phyloP scores from a whole-genome alignment of 2,797 vertebrate species.

The Sebastes trivittatus region DNA sequence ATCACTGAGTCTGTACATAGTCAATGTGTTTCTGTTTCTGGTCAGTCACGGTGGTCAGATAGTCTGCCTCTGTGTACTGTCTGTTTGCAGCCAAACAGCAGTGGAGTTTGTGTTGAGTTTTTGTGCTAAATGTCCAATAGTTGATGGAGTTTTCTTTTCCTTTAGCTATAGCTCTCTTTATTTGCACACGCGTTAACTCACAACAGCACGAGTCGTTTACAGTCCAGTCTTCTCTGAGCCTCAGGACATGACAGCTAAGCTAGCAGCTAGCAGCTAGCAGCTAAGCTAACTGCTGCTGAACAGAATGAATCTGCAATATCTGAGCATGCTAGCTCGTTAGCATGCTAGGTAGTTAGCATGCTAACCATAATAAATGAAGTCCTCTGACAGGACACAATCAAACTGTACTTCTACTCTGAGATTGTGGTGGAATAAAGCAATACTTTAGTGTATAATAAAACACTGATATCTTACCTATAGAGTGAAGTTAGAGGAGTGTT shows the following conservation, averaged over 20 bases:
- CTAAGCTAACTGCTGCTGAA: slow-evolving; percentile 22
- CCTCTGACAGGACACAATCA: background rate
- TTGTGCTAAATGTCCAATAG: too few relatives aligned
- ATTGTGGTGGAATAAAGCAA: accelerated
- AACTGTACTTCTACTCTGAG: background rate
- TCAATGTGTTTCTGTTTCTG: too few relatives aligned
- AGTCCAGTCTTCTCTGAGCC: background rate
- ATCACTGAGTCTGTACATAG: too few relatives aligned
- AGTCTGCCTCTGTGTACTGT: too few relatives aligned
- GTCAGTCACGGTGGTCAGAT: too few relatives aligned
- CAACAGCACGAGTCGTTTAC: background rate
- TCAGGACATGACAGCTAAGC: slow-evolving; percentile 15
- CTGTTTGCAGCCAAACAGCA: too few relatives aligned
- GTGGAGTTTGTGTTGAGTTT: too few relatives aligned
- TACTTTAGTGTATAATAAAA: accelerated
- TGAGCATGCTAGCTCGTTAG: slow-evolving; percentile 49
- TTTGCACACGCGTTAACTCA: background rate
- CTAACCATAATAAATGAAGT: background rate
- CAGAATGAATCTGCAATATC: slow-evolving; percentile 81
- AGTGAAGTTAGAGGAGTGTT: background rate
- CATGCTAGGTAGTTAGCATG: slow-evolving; percentile 40
- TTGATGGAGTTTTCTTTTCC: too few relatives aligned
- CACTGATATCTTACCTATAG: slow-evolving; percentile 10
- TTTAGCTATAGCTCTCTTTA: too few relatives aligned
- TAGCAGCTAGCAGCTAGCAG: background rate